These are phyloP conservation scores for Synanthedon formicaeformis DNA, from an alignment of 2,888 invertebrate species.

Conservation along the genomic window DNA sequence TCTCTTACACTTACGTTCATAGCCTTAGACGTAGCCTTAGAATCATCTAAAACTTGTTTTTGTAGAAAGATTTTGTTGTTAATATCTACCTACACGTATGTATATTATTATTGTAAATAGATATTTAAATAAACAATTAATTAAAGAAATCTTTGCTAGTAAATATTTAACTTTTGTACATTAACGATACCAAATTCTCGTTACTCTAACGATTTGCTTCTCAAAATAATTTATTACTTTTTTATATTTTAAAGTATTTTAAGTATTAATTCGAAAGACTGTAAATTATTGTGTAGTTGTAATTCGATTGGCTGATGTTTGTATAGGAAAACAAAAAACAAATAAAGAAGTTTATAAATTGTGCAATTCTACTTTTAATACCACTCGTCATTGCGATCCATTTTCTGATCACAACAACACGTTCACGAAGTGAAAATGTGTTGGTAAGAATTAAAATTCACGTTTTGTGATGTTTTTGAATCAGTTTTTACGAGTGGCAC, in stretches of 20 bases:
- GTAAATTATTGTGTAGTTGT: conserved; percentile 66
- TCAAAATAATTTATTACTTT: conserved; percentile 57
- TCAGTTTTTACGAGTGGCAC: conserved; percentile 48
- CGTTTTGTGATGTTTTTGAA: conserved; percentile 51
- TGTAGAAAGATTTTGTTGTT: too few relatives aligned
- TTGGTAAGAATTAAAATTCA: conserved; percentile 33
- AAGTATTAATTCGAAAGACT: conserved; percentile 69
- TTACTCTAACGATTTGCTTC: conserved; percentile 62
- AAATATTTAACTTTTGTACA: conserved; percentile 59
- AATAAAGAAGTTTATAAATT: conserved; percentile 64
- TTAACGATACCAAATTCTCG: conserved; percentile 67
- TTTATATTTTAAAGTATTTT: conserved; percentile 41
- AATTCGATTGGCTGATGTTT: conserved; percentile 63
- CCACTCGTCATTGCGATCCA: conserved; percentile 9
- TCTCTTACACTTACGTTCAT: conserved; percentile 26
- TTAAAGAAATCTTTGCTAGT: background rate
- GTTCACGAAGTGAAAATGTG: conserved; percentile 26
- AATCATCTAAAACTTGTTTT: background rate
- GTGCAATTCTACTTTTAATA: conserved; percentile 15
- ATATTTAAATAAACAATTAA: conserved; percentile 10
- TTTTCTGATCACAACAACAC: conserved; percentile 12
- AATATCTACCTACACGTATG: conserved; percentile 29
- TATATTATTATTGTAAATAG: conserved; percentile 46
- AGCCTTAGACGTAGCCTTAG: conserved; percentile 32
- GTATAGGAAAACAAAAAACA: conserved; percentile 66